Evolutionary conservation across 2,888 invertebrate genomes (phyloP), one percentile per base, ranked within the genome.

Genomic region (Odontomyia ornata): DNA sequence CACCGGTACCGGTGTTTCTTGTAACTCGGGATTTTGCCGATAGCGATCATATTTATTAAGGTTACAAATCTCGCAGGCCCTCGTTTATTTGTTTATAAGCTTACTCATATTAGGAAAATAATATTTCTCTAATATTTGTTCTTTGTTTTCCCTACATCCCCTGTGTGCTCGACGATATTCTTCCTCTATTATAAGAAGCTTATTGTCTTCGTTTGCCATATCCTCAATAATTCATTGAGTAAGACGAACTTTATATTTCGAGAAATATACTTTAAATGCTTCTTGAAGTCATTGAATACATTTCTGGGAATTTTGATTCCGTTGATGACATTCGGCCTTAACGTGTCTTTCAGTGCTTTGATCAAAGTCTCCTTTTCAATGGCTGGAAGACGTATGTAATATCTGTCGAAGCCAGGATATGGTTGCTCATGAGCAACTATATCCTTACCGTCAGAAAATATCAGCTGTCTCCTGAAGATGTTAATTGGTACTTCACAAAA

Each of bases 191-290:
- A 62, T 13, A 1, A 1, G 25, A 13, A 62, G 13, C 13, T 62
- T 62, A 62, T 62, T 62, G 11, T 65, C 18, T n/a, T 65, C 43
- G 13, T 65, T 21, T 9, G 65, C 1, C 30, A 65, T 36, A 18
- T 65, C 65, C 13, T 65, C 36, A 36, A 65, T 43, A 13, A 65
- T n/a, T 36, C 43, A 13, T 21, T 65, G 64, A 2, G 64, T 64
- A n/a, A 64, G 28, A 4, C 28, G 64, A n/a, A 64, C 28, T 64
- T 28, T 64, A 15, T 9, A 65, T 4, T 65, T 65, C n/a, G 65
- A 36, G 11, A 30, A 65, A 36, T 36, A 1, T 36, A 36, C 36
- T 4, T 36, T 65, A 36, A 2, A 65, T 1, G 36, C 36, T 15
- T 65, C 65, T 21, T 65, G 65, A 15, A 65, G 18, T 36, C 3